Conservation (phyloP, 1,140 invertebrate species). For the Zaprionus vittiger region DNA sequence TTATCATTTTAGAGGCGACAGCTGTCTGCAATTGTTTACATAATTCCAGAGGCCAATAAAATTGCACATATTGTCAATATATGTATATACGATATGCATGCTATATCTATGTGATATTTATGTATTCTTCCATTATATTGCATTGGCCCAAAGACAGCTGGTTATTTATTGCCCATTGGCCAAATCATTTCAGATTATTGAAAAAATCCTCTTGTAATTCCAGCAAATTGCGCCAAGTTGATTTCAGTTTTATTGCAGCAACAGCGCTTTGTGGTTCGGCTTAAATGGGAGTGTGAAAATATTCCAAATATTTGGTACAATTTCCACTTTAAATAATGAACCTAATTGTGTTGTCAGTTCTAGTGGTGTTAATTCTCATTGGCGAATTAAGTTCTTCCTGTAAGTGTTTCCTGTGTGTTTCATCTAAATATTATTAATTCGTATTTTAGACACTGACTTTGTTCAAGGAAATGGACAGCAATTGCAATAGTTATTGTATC, state of each 20-base stretch:
- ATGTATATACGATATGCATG: background rate
- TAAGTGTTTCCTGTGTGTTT: no score
- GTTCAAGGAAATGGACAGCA: conserved; percentile 29
- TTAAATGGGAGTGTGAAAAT: background rate
- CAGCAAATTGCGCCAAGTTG: background rate
- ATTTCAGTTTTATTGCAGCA: conserved; percentile 15
- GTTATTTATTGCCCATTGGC: conserved; percentile 8
- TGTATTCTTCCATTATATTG: background rate
- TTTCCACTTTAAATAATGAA: background rate
- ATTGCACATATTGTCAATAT: conserved; percentile 2
- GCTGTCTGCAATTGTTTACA: conserved; percentile 11
- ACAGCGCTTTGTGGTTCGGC: background rate
- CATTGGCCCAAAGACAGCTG: conserved; percentile 20
- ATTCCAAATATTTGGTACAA: background rate
- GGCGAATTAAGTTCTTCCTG: background rate
- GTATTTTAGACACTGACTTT: conserved; percentile 13
- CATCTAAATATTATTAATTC: background rate
- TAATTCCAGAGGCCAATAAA: conserved; percentile 5
- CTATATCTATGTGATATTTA: background rate
- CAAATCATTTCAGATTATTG: conserved; percentile 12
- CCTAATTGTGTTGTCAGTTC: background rate
- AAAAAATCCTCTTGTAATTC: conserved; percentile 1
- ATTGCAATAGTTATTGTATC: conserved; percentile 38
- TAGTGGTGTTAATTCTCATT: background rate
- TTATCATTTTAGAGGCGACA: conserved; percentile 11